A percentile compares a stretch with the other conserved stretches of the same genome.
Evolutionary conservation across 2,888 invertebrate genomes (phyloP).

Genomic region (Aphidoletes aphidimyza): DNA sequence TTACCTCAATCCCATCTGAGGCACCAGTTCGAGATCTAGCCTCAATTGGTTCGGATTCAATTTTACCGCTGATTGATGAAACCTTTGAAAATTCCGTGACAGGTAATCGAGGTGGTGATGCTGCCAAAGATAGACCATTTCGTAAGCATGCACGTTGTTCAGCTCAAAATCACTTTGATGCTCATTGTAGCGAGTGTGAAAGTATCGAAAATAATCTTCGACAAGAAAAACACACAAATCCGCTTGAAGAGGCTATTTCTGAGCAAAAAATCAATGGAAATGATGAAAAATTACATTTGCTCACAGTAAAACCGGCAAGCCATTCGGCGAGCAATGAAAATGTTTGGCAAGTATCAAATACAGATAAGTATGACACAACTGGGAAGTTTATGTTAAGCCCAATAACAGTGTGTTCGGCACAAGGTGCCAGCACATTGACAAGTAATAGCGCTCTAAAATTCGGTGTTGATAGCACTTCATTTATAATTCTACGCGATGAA

Average conservation of each 20-base stretch:
- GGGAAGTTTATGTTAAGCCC: not conserved
- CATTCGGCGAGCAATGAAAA: slow-evolving; percentile 34
- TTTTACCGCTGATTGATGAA: slow-evolving; percentile 57
- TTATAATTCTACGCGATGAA: slow-evolving; percentile 55
- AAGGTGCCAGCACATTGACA: not conserved
- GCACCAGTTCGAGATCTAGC: not conserved
- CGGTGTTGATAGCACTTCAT: slow-evolving; percentile 55
- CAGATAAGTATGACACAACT: slow-evolving; percentile 53
- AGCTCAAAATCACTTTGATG: slow-evolving; percentile 28
- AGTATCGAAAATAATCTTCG: slow-evolving; percentile 4
- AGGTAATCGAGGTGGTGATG: slow-evolving; percentile 30
- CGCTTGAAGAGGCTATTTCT: not conserved
- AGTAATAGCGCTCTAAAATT: not conserved
- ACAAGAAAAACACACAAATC: not conserved
- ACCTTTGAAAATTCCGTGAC: slow-evolving; percentile 55
- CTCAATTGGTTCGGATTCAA: not conserved
- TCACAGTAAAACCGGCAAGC: not conserved
- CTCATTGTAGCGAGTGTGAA: slow-evolving; percentile 40
- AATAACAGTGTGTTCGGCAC: not conserved
- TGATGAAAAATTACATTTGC: slow-evolving; percentile 23
- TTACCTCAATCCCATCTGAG: not conserved
- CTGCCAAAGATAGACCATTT: not conserved
- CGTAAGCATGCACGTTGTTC: not conserved
- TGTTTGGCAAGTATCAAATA: slow-evolving; percentile 56
- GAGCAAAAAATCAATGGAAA: not conserved